phyloP scores from a whole-genome alignment of 2,797 vertebrate species.

The Phoeniculus purpureus region DNA sequence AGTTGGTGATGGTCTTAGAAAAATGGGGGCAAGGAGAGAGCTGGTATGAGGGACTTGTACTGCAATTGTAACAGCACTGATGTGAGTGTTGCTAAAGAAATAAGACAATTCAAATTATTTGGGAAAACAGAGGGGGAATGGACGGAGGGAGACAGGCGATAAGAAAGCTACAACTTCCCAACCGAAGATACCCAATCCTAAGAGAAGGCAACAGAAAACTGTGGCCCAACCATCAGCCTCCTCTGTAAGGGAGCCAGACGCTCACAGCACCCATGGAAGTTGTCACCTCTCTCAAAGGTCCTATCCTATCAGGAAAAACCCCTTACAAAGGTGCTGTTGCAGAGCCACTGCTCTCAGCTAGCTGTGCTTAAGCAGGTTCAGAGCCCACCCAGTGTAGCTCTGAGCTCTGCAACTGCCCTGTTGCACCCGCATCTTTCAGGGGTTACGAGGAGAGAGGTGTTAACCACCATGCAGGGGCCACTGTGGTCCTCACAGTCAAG shows the following conservation, averaged over 20 bases:
- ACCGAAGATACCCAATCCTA: not conserved
- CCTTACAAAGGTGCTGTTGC: not conserved
- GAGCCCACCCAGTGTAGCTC: rapidly evolving
- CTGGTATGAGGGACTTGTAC: not conserved
- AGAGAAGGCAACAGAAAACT: not conserved
- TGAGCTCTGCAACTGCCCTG: not conserved
- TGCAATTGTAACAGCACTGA: not conserved
- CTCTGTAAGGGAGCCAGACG: not conserved
- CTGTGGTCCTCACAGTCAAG: not conserved
- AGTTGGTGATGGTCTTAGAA: not conserved
- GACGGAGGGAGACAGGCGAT: not conserved
- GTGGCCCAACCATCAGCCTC: not conserved
- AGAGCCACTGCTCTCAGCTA: not conserved
- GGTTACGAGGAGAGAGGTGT: rapidly evolving
- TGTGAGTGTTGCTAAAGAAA: not conserved
- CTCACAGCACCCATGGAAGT: not conserved
- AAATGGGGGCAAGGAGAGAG: not conserved
- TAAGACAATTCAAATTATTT: not conserved
- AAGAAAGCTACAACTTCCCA: not conserved
- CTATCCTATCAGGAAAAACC: not conserved
- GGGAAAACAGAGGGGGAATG: not conserved
- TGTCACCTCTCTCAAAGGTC: not conserved
- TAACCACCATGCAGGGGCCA: not conserved
- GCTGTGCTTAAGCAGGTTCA: not conserved
- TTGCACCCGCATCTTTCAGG: rapidly evolving